These are phyloP conservation scores for Gouania willdenowi DNA, from an alignment of 2,797 vertebrate genomes.

Conservation along the genomic window DNA sequence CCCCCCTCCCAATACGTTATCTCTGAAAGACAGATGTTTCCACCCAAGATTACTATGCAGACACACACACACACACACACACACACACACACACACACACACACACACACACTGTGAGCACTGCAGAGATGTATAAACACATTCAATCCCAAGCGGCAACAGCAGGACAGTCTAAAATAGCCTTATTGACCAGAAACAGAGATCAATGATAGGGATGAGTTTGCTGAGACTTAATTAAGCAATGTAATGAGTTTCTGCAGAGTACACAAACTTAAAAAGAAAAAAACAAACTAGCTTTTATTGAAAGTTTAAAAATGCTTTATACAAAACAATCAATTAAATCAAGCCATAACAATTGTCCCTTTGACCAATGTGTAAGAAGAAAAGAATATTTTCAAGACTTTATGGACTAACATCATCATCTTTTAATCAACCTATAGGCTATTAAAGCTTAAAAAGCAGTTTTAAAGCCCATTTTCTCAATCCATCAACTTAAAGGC, in stretches of 20 bases:
- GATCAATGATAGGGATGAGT: slow-evolving; percentile 47
- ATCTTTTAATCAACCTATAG: slow-evolving; percentile 37
- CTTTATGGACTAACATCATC: background rate
- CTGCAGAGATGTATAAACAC: slow-evolving; percentile 30
- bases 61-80: slow-evolving; percentile 18
- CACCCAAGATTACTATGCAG: slow-evolving; percentile 54
- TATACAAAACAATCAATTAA: slow-evolving; percentile 14
- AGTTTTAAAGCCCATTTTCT: slow-evolving; percentile 20
- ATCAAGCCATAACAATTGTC: slow-evolving; percentile 3
- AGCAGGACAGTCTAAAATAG: slow-evolving; percentile 35
- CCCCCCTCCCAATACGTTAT: slow-evolving; percentile 66
- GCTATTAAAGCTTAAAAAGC: slow-evolving; percentile 12
- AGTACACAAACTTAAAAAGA: slow-evolving; percentile 4
- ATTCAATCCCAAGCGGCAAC: slow-evolving; percentile 26
- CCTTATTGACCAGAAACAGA: slow-evolving; percentile 43
- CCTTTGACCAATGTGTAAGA: slow-evolving; percentile 11
- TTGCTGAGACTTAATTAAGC: slow-evolving; percentile 41
- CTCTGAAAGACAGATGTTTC: slow-evolving; percentile 70
- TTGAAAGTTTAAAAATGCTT: slow-evolving; percentile 18
- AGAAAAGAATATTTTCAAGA: slow-evolving; percentile 7
- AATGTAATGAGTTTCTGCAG: slow-evolving; percentile 38
- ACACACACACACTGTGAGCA: slow-evolving; percentile 10
- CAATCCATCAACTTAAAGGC: slow-evolving; percentile 17
- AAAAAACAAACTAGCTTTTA: slow-evolving; percentile 13
- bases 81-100: slow-evolving; percentile 11